phyloP scores from a whole-genome alignment of 2,888 invertebrate genomes.

The Lycaena phlaeas region DNA sequence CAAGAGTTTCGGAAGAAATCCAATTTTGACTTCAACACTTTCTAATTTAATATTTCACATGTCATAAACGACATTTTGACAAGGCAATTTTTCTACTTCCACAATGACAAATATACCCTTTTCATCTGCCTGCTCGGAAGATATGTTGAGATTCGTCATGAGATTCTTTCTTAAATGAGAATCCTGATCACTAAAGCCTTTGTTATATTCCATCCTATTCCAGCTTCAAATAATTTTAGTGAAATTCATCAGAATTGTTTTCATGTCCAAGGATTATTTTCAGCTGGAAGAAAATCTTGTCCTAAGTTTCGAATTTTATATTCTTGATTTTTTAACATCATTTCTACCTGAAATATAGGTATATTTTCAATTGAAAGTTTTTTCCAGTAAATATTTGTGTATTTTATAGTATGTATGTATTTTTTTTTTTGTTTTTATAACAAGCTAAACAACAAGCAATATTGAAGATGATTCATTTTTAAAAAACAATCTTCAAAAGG shows the following conservation, averaged over 20 bases:
- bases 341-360: too few species aligned
- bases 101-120: conserved; percentile 23
- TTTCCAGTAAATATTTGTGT: too few species aligned
- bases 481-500: conserved; percentile 2
- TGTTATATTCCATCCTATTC: too few species aligned
- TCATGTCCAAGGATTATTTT: not conserved
- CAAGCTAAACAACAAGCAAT: not conserved
- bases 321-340: too few species aligned
- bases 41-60: too few species aligned
- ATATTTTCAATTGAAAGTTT: too few species aligned
- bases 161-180: conserved; percentile 15
- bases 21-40: too few species aligned
- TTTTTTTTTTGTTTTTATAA: not conserved
- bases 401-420: too few species aligned
- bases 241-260: conserved; percentile 1
- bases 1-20: too few species aligned
- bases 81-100: conserved; percentile 20
- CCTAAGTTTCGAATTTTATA: too few species aligned
- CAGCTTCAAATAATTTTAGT: conserved; percentile 8
- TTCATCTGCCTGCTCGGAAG: conserved; percentile 24
- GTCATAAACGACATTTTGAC: conserved; percentile 15
- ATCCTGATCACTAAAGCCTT: conserved; percentile 12
- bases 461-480: not conserved
- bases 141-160: conserved; percentile 21
- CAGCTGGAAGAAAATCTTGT: not conserved